A percentile compares a stretch with the other conserved stretches of the same genome.
phyloP scores from a whole-genome alignment of 2,113 vertebrate genomes.

The Neomonachus schauinslandi region DNA sequence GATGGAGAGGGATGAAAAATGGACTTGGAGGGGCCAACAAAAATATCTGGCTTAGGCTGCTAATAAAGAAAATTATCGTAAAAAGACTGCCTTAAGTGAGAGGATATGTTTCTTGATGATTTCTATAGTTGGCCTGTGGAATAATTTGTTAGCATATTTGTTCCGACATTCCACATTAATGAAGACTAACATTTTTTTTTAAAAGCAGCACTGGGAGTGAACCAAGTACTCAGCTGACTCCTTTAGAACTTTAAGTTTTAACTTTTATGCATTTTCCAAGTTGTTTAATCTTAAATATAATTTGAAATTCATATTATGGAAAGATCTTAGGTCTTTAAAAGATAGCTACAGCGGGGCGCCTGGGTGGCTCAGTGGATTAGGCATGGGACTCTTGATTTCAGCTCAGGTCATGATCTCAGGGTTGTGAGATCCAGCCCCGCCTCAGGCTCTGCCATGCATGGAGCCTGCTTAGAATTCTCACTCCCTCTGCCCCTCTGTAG shows the following conservation, averaged over 20 bases:
- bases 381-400: not conserved
- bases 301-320: not conserved
- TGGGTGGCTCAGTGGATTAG: not conserved
- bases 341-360: not conserved
- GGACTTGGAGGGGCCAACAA: not conserved
- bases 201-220: not conserved
- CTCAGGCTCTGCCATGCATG: not conserved
- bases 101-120: not conserved
- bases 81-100: not conserved
- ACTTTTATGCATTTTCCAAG: not conserved
- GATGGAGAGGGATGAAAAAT: not conserved
- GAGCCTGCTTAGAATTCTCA: not conserved
- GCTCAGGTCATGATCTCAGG: not conserved
- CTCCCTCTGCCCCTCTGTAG: not conserved
- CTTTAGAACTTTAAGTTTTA: not conserved
- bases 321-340: not conserved
- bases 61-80: slow-evolving; percentile 7
- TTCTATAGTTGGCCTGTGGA: not conserved
- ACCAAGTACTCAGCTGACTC: not conserved
- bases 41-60: not conserved
- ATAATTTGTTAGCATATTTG: not conserved
- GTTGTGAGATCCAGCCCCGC: not conserved
- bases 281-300: not conserved
- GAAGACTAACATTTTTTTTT: not conserved
- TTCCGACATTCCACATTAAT: not conserved